A percentile compares a stretch with the other conserved stretches of the same genome.
phyloP scores from a whole-genome alignment of 2,888 invertebrate genomes.

The Cyrtodaria siliqua region DNA sequence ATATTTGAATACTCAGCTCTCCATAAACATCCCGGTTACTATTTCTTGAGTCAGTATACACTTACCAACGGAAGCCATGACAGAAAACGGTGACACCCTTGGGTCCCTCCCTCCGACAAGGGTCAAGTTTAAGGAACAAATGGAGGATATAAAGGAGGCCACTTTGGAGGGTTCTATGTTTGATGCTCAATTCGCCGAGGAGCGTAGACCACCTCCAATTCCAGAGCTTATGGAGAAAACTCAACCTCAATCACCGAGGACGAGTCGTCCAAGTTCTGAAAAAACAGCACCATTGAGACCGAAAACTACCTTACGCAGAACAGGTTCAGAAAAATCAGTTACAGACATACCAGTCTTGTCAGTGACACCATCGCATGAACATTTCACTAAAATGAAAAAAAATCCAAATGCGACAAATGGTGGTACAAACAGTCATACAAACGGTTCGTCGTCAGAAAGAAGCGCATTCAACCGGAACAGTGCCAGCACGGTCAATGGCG shows the following conservation, averaged over 20 bases:
- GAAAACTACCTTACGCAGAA: conserved; percentile 53
- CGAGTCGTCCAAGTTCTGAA: conserved; percentile 1
- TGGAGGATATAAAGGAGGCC: conserved; percentile 59
- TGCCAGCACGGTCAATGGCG: no score
- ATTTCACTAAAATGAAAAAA: no score
- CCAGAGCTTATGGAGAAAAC: conserved; percentile 1
- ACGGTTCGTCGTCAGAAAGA: no score
- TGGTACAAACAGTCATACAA: no score
- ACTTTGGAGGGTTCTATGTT: conserved; percentile 62
- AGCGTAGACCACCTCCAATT: conserved; percentile 4
- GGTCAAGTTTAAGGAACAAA: conserved; percentile 50
- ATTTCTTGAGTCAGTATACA: background rate
- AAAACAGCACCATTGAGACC: conserved; percentile 14
- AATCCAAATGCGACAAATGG: no score
- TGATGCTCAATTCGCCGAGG: conserved; percentile 55
- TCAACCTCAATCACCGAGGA: conserved; percentile 6
- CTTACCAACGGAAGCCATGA: conserved; percentile 7
- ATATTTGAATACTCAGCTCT: background rate
- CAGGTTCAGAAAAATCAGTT: conserved; percentile 44
- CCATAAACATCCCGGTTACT: background rate
- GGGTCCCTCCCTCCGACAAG: conserved; percentile 47
- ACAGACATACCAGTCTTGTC: background rate
- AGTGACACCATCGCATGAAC: no score
- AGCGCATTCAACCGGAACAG: no score
- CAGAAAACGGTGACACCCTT: conserved; percentile 40